Base-by-base conservation (phyloP, 1,140 invertebrate species). In the Pachypsylla venusta region DNA sequence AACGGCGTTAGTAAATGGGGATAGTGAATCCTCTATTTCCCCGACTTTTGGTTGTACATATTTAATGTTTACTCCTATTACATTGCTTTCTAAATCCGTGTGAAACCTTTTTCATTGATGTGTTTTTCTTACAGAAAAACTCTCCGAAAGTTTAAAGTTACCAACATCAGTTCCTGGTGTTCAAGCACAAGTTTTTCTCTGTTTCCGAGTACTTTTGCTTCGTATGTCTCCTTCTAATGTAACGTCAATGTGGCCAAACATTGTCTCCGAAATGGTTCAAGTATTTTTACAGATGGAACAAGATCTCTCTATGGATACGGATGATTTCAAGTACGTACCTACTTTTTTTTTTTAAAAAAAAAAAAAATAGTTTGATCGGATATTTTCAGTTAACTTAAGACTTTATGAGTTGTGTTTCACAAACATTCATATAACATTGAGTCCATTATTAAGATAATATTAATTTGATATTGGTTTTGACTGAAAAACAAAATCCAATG, bases 251-350 rank as follows among this genome's bases (percentile, higher is more conserved):
- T 96, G 93, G 93, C 93, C 93, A 4, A 87, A 89, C 39, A 91
- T 96, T 65, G 89, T 95, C 57, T 90, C 87, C 42, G 93, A 96
- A 79, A 80, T 95, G 75, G 87, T 93, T 59, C 88, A 93, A 75
- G 89, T 93, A 2, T 87, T 93, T 64, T 71, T 93, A 25, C 85
- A 90, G 68, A 89, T 95, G 66, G 91, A 95, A 70, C 86, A 91
- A 67, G 87, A 93, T 67, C 70, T 94, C 13, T 80, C 77, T 39
- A 81, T 81, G 26, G 85, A 90, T 62, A 79, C 77, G 13, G 87
- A 90, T 67, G 84, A 89, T 67, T 84, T 85, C 66, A 87, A 81
- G 87, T 89, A 72, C 61, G 66, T 62, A 48, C 30, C 60, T 30
- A 42, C 58, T 58, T 58, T 40, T 56, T 57, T 35, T n/a, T n/a